phyloP scores from a whole-genome alignment of 2,113 vertebrate genomes.

The Australoheros scitulus region DNA sequence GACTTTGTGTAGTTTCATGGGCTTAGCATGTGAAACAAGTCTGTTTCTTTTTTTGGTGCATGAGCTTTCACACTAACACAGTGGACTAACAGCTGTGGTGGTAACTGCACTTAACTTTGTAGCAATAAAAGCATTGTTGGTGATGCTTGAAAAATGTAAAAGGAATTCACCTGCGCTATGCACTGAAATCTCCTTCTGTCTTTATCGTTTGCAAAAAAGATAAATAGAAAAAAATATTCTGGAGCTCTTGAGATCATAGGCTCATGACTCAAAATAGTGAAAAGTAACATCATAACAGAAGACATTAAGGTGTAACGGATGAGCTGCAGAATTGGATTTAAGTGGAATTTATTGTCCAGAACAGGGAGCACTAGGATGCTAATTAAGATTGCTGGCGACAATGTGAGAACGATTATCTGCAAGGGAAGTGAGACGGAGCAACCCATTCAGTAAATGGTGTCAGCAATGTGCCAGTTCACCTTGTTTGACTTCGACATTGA shows the following conservation, averaged over 20 bases:
- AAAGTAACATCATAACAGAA: not conserved
- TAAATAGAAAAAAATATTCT: too few species aligned
- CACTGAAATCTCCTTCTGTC: too few species aligned
- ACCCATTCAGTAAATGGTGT: slow-evolving; percentile 13
- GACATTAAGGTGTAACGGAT: slow-evolving; percentile 12
- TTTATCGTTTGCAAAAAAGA: too few species aligned
- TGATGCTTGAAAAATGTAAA: not conserved
- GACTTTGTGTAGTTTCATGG: too few species aligned
- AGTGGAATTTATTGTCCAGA: slow-evolving; percentile 12
- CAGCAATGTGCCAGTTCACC: slow-evolving; percentile 4
- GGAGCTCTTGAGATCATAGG: not conserved
- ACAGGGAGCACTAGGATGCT: slow-evolving; percentile 12
- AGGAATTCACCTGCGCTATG: too few species aligned
- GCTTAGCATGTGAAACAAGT: not conserved
- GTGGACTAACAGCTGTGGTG: not conserved
- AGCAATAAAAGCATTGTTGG: not conserved
- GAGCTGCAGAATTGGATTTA: not conserved
- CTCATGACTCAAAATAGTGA: too few species aligned
- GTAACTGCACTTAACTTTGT: not conserved
- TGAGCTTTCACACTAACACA: not conserved
- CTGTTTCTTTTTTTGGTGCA: not conserved
- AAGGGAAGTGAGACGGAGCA: slow-evolving; percentile 10
- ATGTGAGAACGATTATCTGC: slow-evolving; percentile 21
- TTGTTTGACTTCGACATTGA: slow-evolving; percentile 1
- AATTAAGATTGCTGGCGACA: slow-evolving; percentile 21